Conservation (phyloP, 2,113 vertebrate genomes). For the Brevimyrus niger region DNA sequence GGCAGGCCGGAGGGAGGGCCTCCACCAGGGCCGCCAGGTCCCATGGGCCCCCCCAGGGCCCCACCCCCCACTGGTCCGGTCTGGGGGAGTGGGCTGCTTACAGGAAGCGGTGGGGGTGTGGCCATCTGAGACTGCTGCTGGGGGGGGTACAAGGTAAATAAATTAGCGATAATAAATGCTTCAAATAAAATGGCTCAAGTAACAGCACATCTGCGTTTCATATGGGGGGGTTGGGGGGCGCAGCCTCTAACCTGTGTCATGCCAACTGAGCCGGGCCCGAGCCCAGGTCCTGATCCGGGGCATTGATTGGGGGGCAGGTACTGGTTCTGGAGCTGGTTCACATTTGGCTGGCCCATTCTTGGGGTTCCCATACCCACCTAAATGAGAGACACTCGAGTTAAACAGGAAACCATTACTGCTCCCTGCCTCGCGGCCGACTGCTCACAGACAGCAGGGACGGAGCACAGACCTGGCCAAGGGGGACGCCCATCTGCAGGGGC, state of each 20-base stretch:
- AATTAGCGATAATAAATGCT: not conserved
- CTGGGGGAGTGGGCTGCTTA: slow-evolving; percentile 76
- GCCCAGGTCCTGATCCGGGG: slow-evolving; percentile 66
- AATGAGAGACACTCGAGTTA: slow-evolving; percentile 19
- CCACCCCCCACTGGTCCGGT: slow-evolving; percentile 58
- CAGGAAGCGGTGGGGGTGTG: slow-evolving; percentile 74
- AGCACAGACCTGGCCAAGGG: slow-evolving; percentile 76
- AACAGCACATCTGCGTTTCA: not conserved
- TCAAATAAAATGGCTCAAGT: not conserved
- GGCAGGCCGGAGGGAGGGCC: slow-evolving; percentile 42
- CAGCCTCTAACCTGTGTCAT: slow-evolving; percentile 33
- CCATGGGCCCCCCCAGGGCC: slow-evolving; percentile 46
- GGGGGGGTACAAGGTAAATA: not conserved
- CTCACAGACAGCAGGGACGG: not conserved
- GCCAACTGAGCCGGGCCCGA: slow-evolving; percentile 57
- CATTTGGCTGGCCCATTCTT: slow-evolving; percentile 75
- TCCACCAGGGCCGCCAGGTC: slow-evolving; percentile 22
- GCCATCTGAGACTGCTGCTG: slow-evolving; percentile 74
- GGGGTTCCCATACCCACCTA: slow-evolving; percentile 77
- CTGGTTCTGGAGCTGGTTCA: slow-evolving; percentile 78
- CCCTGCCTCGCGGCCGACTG: not conserved
- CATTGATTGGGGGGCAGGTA: slow-evolving; percentile 80
- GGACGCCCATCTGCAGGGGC: slow-evolving; percentile 76
- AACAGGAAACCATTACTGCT: not conserved
- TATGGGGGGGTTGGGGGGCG: not conserved